These are phyloP conservation scores for Caenorhabditis sp. DNA, from an alignment of 2,888 invertebrate species.

Conservation along the genomic window DNA sequence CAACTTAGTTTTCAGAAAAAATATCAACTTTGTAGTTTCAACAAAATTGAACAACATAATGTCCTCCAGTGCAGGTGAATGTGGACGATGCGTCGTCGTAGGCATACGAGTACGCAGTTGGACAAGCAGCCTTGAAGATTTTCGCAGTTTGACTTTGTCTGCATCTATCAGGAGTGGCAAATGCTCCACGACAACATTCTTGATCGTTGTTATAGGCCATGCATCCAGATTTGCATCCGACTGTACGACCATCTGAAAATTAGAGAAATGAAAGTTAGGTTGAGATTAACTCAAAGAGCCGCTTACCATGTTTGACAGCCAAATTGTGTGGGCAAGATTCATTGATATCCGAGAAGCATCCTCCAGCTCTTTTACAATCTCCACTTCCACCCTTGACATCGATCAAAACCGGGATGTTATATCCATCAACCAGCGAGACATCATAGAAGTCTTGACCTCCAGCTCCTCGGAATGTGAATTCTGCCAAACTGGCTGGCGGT, in stretches of 20 bases:
- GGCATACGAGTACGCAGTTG: conserved; percentile 75
- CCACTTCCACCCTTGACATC: conserved; percentile 23
- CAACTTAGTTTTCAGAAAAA: too few relatives aligned
- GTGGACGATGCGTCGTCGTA: conserved; percentile 75
- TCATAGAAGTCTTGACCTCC: conserved; percentile 74
- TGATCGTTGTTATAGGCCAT: conserved; percentile 73
- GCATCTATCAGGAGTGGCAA: conserved; percentile 73
- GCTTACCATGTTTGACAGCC: neutral
- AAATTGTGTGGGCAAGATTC: conserved; percentile 25
- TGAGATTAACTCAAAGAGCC: neutral
- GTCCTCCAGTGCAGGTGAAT: conserved; percentile 72
- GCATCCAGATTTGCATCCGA: conserved; percentile 75
- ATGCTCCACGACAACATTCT: conserved; percentile 74
- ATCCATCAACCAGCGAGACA: conserved; percentile 75
- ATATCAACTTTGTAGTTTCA: too few relatives aligned
- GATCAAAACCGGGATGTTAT: conserved; percentile 70
- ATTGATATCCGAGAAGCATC: conserved; percentile 38
- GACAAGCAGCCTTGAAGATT: conserved; percentile 74
- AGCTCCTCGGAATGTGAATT: conserved; percentile 72
- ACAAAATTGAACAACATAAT: too few relatives aligned
- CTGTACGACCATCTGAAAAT: conserved; percentile 36
- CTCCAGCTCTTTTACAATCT: conserved; percentile 44
- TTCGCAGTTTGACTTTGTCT: conserved; percentile 72
- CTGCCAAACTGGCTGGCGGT: conserved; percentile 73
- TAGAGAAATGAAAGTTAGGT: neutral